Evolutionary conservation across 2,113 vertebrate species (phyloP).

Genomic region (Himantopus leucocephalus): DNA sequence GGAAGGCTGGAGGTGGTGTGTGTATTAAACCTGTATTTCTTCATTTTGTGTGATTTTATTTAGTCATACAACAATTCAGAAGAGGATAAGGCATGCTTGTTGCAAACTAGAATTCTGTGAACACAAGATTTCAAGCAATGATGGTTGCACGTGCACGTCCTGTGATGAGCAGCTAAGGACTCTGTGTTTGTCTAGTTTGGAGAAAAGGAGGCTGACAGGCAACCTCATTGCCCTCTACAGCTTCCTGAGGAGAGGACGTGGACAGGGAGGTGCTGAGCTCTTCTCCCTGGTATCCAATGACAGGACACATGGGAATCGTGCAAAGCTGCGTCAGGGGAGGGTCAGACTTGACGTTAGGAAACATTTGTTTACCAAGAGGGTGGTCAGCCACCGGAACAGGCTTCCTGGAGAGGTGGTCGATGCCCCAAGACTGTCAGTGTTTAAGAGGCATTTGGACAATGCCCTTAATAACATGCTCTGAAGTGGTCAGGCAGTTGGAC

Average conservation of each 20-base stretch:
- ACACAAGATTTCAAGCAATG: neutral
- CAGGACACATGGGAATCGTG: neutral
- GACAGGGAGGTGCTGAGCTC: neutral
- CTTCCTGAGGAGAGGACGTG: neutral
- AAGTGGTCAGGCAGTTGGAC: neutral
- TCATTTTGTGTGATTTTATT: neutral
- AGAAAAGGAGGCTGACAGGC: neutral
- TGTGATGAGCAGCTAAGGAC: neutral
- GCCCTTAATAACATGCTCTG: neutral
- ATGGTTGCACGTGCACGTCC: neutral
- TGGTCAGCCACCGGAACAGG: neutral
- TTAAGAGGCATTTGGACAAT: neutral
- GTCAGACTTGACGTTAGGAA: neutral
- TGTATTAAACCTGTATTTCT: neutral
- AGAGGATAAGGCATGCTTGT: neutral
- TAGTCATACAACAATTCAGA: neutral
- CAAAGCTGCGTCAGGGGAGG: neutral
- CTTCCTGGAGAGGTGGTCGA: neutral
- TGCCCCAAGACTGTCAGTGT: neutral
- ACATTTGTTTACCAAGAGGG: neutral
- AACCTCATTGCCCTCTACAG: neutral
- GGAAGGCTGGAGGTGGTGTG: neutral
- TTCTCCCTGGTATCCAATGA: neutral
- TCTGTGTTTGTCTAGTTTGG: neutral
- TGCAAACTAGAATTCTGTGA: neutral